Base-by-base conservation (phyloP, 2,113 vertebrate genomes). In the Fregetta grallaria region DNA sequence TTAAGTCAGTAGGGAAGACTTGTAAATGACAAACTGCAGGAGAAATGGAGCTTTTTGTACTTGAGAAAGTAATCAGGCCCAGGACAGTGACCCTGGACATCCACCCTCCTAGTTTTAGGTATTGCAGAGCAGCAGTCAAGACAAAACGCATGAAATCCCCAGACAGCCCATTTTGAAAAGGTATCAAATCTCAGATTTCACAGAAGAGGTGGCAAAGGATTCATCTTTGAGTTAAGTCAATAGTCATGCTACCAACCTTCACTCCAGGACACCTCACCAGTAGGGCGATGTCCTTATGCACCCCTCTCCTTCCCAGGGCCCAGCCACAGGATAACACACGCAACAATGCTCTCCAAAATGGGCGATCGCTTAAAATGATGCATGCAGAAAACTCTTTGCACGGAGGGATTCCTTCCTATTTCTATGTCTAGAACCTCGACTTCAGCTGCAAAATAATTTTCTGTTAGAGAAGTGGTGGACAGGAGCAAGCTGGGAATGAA, bases 391-490 rank as follows among this genome's bases (percentile, higher is more conserved):
- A 22, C 17, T 5, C 62, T 14, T 17, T 36, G 52, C 18, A 11
- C 2, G 1, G 63, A 45, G 8, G 42, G 34, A 50, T 23, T 42
- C 62, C 40, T 58, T 49, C 66, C 53, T 26, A 2, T 29, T 59
- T n/a, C 59, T 7, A 0, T 0, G 6, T 11, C 45, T 16, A 15
- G 3, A 42, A 30, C 30, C 56, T 38, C 2, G 0, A 27, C 12
- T 29, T 53, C 58, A n/a, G 38, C 65, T 49, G 42, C 5, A 13
- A 44, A 58, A 12, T 6, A 6, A 2, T 25, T 32, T 71, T 25
- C 34, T 53, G 5, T 4, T 18, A 23, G 30, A 62, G 50, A n/a
- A 50, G 23, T 1, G 20, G 7, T 17, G 16, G 53, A 6, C 13
- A 68, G 86, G 44, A 88, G 38, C 45, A 59, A 71, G 32, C 0